Conservation (phyloP, 1,140 invertebrate genomes). For the Euwallacea similis region DNA sequence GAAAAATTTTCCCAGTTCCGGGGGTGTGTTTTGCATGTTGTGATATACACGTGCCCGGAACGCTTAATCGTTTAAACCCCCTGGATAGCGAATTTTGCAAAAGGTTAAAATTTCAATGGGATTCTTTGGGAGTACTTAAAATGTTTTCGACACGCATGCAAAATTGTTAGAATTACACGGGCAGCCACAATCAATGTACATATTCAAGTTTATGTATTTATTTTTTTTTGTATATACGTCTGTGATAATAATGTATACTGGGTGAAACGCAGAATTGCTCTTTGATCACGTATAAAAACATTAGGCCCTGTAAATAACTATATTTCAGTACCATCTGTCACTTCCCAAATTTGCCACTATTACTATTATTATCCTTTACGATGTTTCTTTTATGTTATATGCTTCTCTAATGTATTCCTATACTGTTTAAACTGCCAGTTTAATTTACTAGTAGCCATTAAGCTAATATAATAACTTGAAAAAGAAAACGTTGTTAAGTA, state of each 20-base stretch:
- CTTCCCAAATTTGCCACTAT: too few relatives aligned
- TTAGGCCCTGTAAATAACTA: background rate
- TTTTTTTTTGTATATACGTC: conserved; percentile 45
- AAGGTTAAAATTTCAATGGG: conserved; percentile 6
- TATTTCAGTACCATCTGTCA: background rate
- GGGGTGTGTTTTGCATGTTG: background rate
- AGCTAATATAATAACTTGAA: too few relatives aligned
- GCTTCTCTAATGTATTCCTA: too few relatives aligned
- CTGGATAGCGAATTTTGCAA: conserved; percentile 3
- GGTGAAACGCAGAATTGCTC: background rate
- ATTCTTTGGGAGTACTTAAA: background rate
- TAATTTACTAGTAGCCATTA: too few relatives aligned
- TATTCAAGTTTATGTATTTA: conserved; percentile 32
- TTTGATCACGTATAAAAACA: too few relatives aligned
- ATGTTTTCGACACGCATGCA: background rate
- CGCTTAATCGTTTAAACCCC: background rate
- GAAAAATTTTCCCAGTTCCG: background rate
- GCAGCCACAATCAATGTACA: conserved; percentile 10
- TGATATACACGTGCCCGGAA: background rate
- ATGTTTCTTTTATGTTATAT: too few relatives aligned
- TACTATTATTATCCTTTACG: too few relatives aligned
- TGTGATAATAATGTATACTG: conserved; percentile 44
- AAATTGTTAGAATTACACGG: background rate
- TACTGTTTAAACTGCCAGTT: too few relatives aligned
- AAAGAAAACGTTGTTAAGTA: too few relatives aligned